phyloP scores from a whole-genome alignment of 2,888 invertebrate species.

The Orthosia gracilis region DNA sequence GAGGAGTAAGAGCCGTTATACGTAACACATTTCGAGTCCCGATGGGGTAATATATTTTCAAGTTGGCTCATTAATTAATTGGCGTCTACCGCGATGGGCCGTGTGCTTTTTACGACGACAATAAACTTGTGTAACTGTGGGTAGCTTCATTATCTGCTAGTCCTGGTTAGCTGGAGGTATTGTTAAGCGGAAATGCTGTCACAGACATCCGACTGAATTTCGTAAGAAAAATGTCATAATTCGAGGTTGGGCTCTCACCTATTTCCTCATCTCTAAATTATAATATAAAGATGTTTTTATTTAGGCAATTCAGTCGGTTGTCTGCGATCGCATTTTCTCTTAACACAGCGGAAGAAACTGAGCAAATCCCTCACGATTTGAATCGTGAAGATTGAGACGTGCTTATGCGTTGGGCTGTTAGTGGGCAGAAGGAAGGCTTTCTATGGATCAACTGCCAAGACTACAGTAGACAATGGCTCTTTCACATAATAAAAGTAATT shows the following conservation, averaged over 20 bases:
- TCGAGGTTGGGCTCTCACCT: too few species aligned
- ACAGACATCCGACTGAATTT: too few species aligned
- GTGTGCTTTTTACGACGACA: conserved; percentile 85
- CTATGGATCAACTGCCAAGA: neutral
- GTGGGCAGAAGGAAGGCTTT: neutral
- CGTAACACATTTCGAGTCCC: conserved; percentile 79
- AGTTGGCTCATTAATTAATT: conserved; percentile 89
- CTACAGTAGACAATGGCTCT: too few species aligned
- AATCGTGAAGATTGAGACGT: neutral
- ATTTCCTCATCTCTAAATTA: too few species aligned
- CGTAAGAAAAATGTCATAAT: too few species aligned
- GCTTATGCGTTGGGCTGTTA: neutral
- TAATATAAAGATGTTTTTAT: too few species aligned
- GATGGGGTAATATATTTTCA: conserved; percentile 84
- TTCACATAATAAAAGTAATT: too few species aligned
- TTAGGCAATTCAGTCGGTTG: too few species aligned
- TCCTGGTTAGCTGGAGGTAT: conserved; percentile 64
- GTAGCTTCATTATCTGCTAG: conserved; percentile 76
- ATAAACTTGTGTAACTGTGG: conserved; percentile 82
- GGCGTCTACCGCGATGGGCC: conserved; percentile 81
- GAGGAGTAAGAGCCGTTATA: conserved; percentile 75
- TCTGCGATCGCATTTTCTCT: too few species aligned
- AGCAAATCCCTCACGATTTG: neutral
- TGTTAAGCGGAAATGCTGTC: conserved; percentile 37
- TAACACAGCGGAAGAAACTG: conserved; percentile 27